Conservation (phyloP, 2,888 invertebrate species). For the Synanthedon formicaeformis region DNA sequence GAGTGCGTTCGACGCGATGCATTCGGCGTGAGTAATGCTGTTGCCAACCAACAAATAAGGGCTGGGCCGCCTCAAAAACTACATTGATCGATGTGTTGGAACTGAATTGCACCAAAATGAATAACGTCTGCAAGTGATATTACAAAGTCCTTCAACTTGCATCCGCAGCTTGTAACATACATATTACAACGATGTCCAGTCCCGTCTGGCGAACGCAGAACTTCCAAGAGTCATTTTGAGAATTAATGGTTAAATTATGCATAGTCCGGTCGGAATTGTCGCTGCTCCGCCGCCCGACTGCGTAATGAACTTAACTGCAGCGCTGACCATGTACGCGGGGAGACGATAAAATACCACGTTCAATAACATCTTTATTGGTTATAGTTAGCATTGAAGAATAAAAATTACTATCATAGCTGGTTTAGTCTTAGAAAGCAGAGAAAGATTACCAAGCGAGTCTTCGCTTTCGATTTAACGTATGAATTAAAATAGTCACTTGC, state of each 20-base stretch:
- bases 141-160: slow-evolving; percentile 25
- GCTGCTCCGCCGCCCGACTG: slow-evolving; percentile 45
- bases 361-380: slow-evolving; percentile 26
- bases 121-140: slow-evolving; percentile 1
- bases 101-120: not conserved
- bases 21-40: slow-evolving; percentile 7
- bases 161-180: slow-evolving; percentile 34
- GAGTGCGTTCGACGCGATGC: slow-evolving; percentile 1
- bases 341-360: slow-evolving; percentile 33
- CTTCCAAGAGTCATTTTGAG: slow-evolving; percentile 58
- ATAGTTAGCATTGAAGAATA: not conserved
- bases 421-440: too few species aligned
- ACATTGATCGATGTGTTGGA: not conserved
- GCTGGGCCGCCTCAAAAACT: not conserved
- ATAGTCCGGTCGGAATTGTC: slow-evolving; percentile 60
- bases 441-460: too few species aligned
- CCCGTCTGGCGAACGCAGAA: slow-evolving; percentile 47
- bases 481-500: too few species aligned
- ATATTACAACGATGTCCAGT: slow-evolving; percentile 47
- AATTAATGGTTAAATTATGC: slow-evolving; percentile 66
- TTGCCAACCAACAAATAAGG: slow-evolving; percentile 3
- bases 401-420: too few species aligned
- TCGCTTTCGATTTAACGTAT: too few species aligned
- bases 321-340: slow-evolving; percentile 33
- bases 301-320: slow-evolving; percentile 47